Conservation (phyloP, 2,888 invertebrate species). For the Diarsia dahlii region DNA sequence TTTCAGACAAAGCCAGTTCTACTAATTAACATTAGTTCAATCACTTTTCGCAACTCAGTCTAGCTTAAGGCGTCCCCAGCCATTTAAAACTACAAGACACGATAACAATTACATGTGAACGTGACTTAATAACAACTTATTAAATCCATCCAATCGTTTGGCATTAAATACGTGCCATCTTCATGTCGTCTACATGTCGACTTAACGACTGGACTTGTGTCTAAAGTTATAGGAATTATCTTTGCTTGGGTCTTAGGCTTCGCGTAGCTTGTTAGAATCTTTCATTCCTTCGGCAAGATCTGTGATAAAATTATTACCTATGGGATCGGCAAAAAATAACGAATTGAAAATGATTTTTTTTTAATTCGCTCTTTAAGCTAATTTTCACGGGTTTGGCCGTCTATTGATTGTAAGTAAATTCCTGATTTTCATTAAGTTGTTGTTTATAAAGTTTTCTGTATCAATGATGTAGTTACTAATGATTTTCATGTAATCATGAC, state of each 20-base stretch:
- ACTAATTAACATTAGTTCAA: conserved; percentile 6
- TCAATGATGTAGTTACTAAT: too few relatives aligned
- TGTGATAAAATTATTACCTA: neutral
- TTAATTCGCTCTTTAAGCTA: too few relatives aligned
- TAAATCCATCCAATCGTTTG: conserved; percentile 28
- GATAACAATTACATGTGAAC: conserved; percentile 51
- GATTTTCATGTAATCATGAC: too few relatives aligned
- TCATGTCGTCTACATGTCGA: conserved; percentile 28
- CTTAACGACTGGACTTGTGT: conserved; percentile 29
- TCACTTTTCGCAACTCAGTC: conserved; percentile 6
- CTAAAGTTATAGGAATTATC: conserved; percentile 24
- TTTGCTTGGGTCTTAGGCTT: conserved; percentile 8
- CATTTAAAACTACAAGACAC: conserved; percentile 32
- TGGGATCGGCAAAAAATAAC: neutral
- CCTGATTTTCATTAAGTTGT: too few relatives aligned
- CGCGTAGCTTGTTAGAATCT: conserved; percentile 11
- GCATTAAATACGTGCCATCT: conserved; percentile 41
- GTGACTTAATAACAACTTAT: conserved; percentile 51
- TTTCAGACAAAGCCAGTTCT: neutral
- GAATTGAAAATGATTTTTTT: too few relatives aligned
- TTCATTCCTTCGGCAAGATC: neutral
- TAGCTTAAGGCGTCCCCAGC: neutral
- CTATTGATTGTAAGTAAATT: too few relatives aligned
- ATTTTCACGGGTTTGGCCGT: too few relatives aligned
- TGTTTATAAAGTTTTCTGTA: neutral